Base-by-base conservation (phyloP, 2,113 vertebrate genomes). In the Chloroceryle aenea region DNA sequence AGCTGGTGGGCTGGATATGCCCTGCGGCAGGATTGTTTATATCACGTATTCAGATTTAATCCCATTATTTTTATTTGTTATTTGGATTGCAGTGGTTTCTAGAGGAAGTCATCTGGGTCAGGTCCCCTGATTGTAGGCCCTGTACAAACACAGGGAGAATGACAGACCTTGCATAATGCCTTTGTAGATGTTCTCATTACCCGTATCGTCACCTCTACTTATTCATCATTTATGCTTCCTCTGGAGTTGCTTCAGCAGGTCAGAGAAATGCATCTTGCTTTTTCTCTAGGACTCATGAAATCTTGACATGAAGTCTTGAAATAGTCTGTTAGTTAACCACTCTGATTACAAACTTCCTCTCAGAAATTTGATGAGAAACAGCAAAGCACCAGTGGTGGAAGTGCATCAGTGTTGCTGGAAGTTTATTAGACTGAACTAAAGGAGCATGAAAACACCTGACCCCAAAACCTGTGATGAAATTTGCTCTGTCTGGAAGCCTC, bases 1-100 rank as follows among this genome's bases (percentile, higher is more conserved):
- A 90, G 92, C 77, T 93, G 80, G 86, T 83, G 53, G 93, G 76
- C 32, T 94, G 86, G 85, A 23, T 87, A 78, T 96, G 93, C 96
- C 96, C 95, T 95, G 83, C 10, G 71, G 96, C 95, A 55, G 30
- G n/a, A 75, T n/a, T 69, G n/a, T 6, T 96, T 66, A 13, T 68
- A 89, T 68, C 83, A 78, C 4, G 0, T 93, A 86, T 92, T 95
- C 93, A 89, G 84, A 93, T 97, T 97, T 97, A 95, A 95, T 96
- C 90, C 83, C 62, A 81, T 96, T 96, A 87, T 95, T 97, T 96
- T 96, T 92, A 90, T 96, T 96, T 97, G 88, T 96, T 96, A 75
- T 91, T 92, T 96, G 83, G 73, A 82, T 92, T 81, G 95, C 61
- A 32, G 88, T 83, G 45, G 17, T 86, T 90, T 40, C 90, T 50